Percentiles rank a stretch among this genome's conserved stretches.
These are phyloP conservation scores for Ophion slaviceki DNA, from an alignment of 2,888 invertebrate species.

Conservation along the genomic window DNA sequence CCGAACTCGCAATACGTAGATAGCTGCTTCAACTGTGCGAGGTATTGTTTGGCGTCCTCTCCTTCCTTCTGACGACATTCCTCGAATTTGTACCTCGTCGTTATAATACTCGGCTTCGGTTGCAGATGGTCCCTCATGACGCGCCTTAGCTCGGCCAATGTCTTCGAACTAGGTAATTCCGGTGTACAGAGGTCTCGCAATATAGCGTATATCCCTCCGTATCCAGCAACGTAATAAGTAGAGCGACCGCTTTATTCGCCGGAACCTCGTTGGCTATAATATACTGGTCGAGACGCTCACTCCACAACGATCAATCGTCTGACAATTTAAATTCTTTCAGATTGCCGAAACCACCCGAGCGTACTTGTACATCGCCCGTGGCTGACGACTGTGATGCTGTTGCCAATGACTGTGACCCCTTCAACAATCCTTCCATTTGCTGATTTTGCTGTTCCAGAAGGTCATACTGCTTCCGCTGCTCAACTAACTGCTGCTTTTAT, in stretches of 20 bases:
- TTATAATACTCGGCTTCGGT: slow-evolving; percentile 54
- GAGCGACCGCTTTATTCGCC: background rate
- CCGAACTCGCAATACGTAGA: slow-evolving; percentile 1
- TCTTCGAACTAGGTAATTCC: background rate
- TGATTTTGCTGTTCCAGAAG: too few species aligned
- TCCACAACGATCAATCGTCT: slow-evolving; percentile 45
- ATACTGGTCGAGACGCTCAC: slow-evolving; percentile 50
- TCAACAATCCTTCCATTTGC: too few species aligned
- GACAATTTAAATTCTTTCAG: slow-evolving; percentile 33
- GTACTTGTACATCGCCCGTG: background rate
- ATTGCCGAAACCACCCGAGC: background rate
- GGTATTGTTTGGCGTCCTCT: slow-evolving; percentile 47
- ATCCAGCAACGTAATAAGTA: slow-evolving; percentile 10
- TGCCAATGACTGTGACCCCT: too few species aligned
- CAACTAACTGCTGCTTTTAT: too few species aligned
- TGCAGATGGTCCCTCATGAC: slow-evolving; percentile 3
- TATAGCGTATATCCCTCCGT: background rate
- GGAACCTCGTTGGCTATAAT: slow-evolving; percentile 17
- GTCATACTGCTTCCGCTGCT: too few species aligned
- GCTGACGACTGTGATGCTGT: too few species aligned
- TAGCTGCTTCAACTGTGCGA: slow-evolving; percentile 57
- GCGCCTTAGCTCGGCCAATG: background rate
- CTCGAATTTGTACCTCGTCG: slow-evolving; percentile 64
- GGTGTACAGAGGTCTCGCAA: slow-evolving; percentile 1
- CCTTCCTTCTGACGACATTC: slow-evolving; percentile 57